Conservation (phyloP, 2,888 invertebrate genomes). For the Drosophila stalkeri region DNA sequence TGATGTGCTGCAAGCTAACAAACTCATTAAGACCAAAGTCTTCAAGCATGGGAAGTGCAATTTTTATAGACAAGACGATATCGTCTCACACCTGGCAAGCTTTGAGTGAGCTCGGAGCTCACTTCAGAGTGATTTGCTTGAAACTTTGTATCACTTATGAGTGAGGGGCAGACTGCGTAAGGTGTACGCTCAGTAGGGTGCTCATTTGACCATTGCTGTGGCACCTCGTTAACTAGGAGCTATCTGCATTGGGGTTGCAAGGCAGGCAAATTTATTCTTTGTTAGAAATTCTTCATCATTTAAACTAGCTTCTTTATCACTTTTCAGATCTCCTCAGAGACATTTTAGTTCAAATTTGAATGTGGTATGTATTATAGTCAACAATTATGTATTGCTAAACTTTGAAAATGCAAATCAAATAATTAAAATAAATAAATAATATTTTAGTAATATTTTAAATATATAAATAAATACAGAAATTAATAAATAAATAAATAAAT, state of each 20-base stretch:
- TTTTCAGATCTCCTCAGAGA: not conserved
- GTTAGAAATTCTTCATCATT: not conserved
- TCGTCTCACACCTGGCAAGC: constrained; percentile 8
- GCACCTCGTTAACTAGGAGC: not conserved
- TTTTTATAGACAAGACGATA: constrained; percentile 29
- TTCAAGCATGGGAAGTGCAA: constrained; percentile 29
- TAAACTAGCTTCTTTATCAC: not conserved
- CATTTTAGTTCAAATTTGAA: no score
- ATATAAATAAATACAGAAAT: not conserved
- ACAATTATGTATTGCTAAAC: no score
- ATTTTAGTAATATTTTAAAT: not conserved
- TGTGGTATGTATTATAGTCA: no score
- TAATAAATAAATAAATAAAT: not conserved
- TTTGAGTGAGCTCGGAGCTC: not conserved
- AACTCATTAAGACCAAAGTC: constrained; percentile 42
- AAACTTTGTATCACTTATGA: not conserved
- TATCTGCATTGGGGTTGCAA: not conserved
- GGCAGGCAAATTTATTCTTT: not conserved
- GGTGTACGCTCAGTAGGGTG: not conserved
- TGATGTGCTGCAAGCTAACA: constrained; percentile 34
- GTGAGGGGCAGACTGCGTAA: not conserved
- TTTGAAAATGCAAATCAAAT: not conserved
- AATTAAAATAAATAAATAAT: not conserved
- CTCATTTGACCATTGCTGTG: constrained; percentile 6
- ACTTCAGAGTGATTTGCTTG: not conserved